Conservation (phyloP, 2,113 vertebrate genomes). For the Dasyornis broadbenti region DNA sequence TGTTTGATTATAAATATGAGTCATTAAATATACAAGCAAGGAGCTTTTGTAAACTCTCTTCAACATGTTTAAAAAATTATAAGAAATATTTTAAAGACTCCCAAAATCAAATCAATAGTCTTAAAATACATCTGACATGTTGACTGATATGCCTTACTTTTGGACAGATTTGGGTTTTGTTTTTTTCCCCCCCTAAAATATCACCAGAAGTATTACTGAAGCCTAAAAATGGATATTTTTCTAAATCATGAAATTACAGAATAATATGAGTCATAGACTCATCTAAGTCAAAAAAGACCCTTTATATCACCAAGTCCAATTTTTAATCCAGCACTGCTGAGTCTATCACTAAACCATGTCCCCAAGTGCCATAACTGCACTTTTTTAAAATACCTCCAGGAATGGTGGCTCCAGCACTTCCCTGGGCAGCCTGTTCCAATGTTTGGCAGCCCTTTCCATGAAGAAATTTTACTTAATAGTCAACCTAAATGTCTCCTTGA, state of each 20-base stretch:
- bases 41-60: conserved; percentile 27
- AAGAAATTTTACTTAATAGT: not conserved
- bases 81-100: not conserved
- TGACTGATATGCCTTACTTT: not conserved
- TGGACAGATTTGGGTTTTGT: not conserved
- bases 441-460: not conserved
- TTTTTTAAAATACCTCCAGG: not conserved
- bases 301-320: not conserved
- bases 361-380: not conserved
- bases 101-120: not conserved
- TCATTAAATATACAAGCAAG: conserved; percentile 46
- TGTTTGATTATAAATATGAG: conserved; percentile 46
- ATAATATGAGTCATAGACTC: not conserved
- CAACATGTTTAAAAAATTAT: not conserved
- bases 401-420: not conserved
- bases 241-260: not conserved
- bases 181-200: not conserved
- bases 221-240: not conserved
- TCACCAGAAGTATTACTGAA: not conserved
- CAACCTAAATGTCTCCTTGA: not conserved
- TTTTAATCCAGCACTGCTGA: not conserved
- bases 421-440: not conserved
- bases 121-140: conserved; percentile 21
- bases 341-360: not conserved
- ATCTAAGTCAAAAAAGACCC: rapidly evolving